Evolutionary conservation across 2,888 invertebrate genomes (phyloP), one percentile per base, ranked within the genome.

Genomic region (Leptura quadrifasciata): DNA sequence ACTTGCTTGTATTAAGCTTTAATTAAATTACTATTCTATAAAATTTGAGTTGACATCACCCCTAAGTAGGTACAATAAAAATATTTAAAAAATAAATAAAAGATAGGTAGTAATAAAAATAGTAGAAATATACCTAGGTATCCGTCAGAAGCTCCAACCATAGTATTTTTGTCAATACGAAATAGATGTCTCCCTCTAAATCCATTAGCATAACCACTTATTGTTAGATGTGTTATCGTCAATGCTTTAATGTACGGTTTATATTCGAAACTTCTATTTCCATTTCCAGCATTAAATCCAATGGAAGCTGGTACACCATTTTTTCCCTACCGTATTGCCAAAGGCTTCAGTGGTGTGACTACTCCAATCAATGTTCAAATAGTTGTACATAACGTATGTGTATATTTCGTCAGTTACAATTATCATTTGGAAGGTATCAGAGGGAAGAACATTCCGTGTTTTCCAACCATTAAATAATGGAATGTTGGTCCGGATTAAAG

Each of bases 281-380:
- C 97, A 86, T 98, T 97, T 69, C 99, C 99, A 72, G 96, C 98
- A 88, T 99, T 99, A 88, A 99, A 98, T 57, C 98, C 98, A 85
- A 97, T 95, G 87, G 92, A 97, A 83, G 97, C 97, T 0, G 97
- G 95, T 2, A 93, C 92, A 86, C 97, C 97, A 68, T 96, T 96
- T 87, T 95, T 95, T 67, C 97, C 97, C 17, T 0, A 94, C 94
- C 18, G 96, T 95, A 87, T 97, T 97, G 80, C 96, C 97, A 74
- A 96, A 96, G 75, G 97, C 97, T 88, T 97, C 96, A 0, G n/a
- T n/a, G n/a, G 97, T 97, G 85, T 97, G 96, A 12, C 95, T 94
- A 12, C 95, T 95, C 97, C 98, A 98, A 84, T 94, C 94, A 76
- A 99, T 93, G 80, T 95, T 93, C 70, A 94, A 93, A 88, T 99